Evolutionary conservation across 92 coral and sea anemone species (phyloP).

Genomic region (Galaxea fascicularis): DNA sequence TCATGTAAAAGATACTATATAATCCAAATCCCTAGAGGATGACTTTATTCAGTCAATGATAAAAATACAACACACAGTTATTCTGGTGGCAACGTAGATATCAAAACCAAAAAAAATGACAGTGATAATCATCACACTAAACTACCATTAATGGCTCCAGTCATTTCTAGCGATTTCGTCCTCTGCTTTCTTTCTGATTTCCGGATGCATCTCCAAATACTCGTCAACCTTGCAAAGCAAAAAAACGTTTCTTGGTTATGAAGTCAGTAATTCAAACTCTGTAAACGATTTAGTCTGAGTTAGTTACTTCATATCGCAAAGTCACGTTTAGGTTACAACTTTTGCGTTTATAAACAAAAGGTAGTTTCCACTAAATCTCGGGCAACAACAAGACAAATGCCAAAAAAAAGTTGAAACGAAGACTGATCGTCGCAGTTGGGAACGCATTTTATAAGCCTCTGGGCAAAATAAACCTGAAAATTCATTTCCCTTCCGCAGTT

Average conservation of each 20-base stretch:
- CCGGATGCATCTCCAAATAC: constrained; percentile 86
- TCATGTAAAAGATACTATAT: no score
- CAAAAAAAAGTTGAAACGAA: not conserved
- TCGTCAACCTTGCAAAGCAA: constrained; percentile 78
- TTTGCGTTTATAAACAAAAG: no score
- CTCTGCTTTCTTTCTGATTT: constrained; percentile 78
- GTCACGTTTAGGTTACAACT: no score
- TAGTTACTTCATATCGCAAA: no score
- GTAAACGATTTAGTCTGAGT: not conserved
- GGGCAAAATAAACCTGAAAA: no score
- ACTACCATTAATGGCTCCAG: constrained; percentile 45
- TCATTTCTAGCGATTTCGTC: constrained; percentile 86
- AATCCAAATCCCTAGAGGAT: not conserved
- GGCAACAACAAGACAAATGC: not conserved
- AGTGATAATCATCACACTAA: not conserved
- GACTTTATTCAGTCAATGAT: constrained; percentile 20
- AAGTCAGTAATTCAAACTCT: no score
- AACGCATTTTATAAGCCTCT: not conserved
- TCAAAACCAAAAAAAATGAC: constrained; percentile 1
- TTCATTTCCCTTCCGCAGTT: no score
- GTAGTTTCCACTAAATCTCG: not conserved
- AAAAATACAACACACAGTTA: constrained; percentile 34
- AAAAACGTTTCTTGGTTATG: not conserved
- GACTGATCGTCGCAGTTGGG: not conserved
- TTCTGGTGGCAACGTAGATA: not conserved